These are phyloP conservation scores for Prunella fulvescens DNA, from an alignment of 2,113 vertebrate species.

Conservation along the genomic window DNA sequence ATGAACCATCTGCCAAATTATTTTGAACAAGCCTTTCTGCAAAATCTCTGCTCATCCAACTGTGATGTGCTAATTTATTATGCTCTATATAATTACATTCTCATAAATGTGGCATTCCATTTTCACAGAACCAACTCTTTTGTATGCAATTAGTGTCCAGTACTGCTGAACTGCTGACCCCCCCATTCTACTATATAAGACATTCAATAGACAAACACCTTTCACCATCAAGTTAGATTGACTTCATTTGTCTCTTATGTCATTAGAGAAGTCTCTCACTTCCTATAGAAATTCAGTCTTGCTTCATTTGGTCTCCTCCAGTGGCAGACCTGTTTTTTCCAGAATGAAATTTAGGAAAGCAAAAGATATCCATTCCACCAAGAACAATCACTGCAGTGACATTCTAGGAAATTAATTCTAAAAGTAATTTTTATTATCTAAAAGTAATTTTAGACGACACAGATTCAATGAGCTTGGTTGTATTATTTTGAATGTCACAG, in stretches of 20 bases:
- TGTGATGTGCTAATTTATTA: background rate
- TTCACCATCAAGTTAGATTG: background rate
- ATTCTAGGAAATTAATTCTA: background rate
- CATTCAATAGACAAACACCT: background rate
- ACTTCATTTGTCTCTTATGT: background rate
- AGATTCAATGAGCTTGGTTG: background rate
- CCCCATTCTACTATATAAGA: background rate
- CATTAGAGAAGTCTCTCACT: background rate
- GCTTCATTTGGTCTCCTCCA: background rate
- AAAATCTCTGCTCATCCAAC: background rate
- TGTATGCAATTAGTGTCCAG: background rate
- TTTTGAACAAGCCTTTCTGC: background rate
- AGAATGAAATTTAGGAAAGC: background rate
- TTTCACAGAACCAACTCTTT: background rate
- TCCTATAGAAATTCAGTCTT: background rate
- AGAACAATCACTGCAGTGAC: background rate
- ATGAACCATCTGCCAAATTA: background rate
- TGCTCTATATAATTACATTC: background rate
- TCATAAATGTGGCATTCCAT: background rate
- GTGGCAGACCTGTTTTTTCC: background rate
- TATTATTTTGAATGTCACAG: background rate
- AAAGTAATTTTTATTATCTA: background rate
- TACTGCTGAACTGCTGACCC: background rate
- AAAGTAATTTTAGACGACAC: background rate
- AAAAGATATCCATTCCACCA: background rate